Conservation (phyloP, 2,888 invertebrate genomes). For the Pegoplata infirma region DNA sequence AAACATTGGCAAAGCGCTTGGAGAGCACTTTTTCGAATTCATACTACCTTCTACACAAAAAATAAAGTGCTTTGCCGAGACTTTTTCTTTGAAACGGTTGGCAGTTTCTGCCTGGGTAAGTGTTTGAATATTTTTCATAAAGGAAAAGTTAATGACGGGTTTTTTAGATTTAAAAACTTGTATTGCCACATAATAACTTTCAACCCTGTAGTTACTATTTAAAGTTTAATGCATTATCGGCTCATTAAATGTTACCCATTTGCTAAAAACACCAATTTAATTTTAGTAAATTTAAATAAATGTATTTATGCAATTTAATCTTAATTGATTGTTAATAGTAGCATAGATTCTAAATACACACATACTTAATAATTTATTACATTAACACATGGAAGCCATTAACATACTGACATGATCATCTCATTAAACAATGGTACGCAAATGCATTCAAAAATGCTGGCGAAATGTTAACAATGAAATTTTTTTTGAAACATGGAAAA, state of each 20-base stretch:
- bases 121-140: too few species aligned
- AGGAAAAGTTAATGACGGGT: too few species aligned
- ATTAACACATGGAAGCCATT: constrained; percentile 45
- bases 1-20: too few species aligned
- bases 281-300: constrained; percentile 57
- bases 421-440: constrained; percentile 3
- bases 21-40: too few species aligned
- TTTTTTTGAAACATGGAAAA: constrained; percentile 24
- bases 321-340: constrained; percentile 31
- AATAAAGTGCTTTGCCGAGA: too few species aligned
- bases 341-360: not conserved
- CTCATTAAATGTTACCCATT: constrained; percentile 2
- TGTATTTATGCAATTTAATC: constrained; percentile 40
- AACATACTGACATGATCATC: not conserved
- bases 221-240: not conserved
- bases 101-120: too few species aligned
- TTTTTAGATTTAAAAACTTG: too few species aligned
- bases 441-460: constrained; percentile 44
- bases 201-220: too few species aligned
- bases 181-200: too few species aligned
- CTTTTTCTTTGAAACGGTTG: too few species aligned
- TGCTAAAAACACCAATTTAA: not conserved
- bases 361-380: constrained; percentile 36
- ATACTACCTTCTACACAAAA: too few species aligned
- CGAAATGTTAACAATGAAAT: constrained; percentile 33